These are phyloP conservation scores for Apoda limacodes DNA, from an alignment of 2,888 invertebrate species.

Conservation along the genomic window DNA sequence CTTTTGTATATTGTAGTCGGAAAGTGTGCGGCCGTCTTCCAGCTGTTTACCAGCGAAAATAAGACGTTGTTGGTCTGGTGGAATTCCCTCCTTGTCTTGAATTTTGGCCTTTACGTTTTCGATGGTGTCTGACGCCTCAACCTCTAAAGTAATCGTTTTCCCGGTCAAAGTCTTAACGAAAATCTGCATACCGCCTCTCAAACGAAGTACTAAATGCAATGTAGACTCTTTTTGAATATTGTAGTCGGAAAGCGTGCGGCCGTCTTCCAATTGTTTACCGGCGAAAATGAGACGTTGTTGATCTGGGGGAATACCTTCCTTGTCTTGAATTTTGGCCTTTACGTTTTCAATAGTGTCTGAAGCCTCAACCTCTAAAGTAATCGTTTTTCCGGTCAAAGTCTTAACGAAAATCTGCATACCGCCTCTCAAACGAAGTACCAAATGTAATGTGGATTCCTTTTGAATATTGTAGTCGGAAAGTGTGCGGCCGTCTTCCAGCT, in stretches of 20 bases:
- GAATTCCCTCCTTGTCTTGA: slow-evolving; percentile 71
- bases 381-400: slow-evolving; percentile 33
- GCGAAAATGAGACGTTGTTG: slow-evolving; percentile 27
- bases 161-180: slow-evolving; percentile 49
- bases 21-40: slow-evolving; percentile 69
- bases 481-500: slow-evolving; percentile 36
- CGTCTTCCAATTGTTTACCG: slow-evolving; percentile 27
- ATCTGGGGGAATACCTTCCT: slow-evolving; percentile 28
- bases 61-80: slow-evolving; percentile 70
- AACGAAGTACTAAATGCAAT: slow-evolving; percentile 24
- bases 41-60: slow-evolving; percentile 73
- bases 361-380: slow-evolving; percentile 29
- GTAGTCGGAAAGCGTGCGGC: slow-evolving; percentile 25
- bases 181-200: slow-evolving; percentile 27
- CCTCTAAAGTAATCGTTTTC: slow-evolving; percentile 67
- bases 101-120: slow-evolving; percentile 72
- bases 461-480: slow-evolving; percentile 36
- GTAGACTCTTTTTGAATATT: slow-evolving; percentile 29
- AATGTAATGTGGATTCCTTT: slow-evolving; percentile 34
- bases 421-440: slow-evolving; percentile 31
- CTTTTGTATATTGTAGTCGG: slow-evolving; percentile 74
- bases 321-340: slow-evolving; percentile 27
- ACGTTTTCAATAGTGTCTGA: slow-evolving; percentile 28
- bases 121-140: slow-evolving; percentile 72
- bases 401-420: slow-evolving; percentile 42